phyloP scores from a whole-genome alignment of 2,113 vertebrate genomes.

The Chloroceryle aenea region DNA sequence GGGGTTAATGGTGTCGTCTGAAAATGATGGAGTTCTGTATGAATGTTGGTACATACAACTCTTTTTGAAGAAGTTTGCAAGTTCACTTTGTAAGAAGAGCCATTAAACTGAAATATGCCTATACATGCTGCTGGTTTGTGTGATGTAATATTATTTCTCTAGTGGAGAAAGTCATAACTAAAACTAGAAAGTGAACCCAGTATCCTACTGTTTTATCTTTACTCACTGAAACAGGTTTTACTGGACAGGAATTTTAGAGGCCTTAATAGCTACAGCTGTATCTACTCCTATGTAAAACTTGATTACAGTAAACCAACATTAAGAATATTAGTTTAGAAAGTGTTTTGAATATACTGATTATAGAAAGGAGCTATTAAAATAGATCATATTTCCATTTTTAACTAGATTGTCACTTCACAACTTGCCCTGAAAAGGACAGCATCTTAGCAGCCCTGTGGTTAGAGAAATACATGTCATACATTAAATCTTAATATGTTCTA shows the following conservation, averaged over 20 bases:
- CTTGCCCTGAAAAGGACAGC: neutral
- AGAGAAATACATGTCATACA: neutral
- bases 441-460: neutral
- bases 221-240: neutral
- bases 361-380: neutral
- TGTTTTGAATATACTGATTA: neutral
- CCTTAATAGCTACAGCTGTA: neutral
- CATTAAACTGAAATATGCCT: neutral
- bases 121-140: neutral
- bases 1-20: no score
- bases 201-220: neutral
- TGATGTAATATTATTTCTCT: neutral
- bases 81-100: neutral
- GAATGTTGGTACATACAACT: neutral
- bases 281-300: neutral
- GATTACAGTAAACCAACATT: neutral
- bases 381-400: neutral
- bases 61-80: neutral
- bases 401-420: neutral
- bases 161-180: neutral
- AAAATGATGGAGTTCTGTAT: neutral
- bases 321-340: neutral
- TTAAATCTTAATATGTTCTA: neutral
- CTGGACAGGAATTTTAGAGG: neutral
- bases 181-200: neutral